Conservation (phyloP, 2,888 invertebrate species). For the Hypsopygia costalis region DNA sequence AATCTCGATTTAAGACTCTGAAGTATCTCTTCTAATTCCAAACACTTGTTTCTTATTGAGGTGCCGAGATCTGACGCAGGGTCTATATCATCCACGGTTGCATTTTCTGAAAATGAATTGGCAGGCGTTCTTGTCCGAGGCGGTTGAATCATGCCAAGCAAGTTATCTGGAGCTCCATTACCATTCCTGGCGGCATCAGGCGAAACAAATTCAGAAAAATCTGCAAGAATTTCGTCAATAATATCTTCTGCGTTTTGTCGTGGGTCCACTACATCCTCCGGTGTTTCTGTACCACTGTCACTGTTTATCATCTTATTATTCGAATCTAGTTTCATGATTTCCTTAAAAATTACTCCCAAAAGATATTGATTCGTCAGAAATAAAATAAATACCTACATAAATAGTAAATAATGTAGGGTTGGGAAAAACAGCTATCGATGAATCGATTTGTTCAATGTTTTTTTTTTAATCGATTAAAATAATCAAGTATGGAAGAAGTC, state of each 20-base stretch:
- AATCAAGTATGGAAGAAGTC: too few species aligned
- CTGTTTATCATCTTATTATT: constrained; percentile 74
- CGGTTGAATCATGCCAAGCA: constrained; percentile 67
- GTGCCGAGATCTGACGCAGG: constrained; percentile 72
- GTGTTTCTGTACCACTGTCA: constrained; percentile 60
- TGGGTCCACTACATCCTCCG: constrained; percentile 66
- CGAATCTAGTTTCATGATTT: constrained; percentile 72
- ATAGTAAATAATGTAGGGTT: constrained; percentile 12
- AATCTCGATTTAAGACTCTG: constrained; percentile 73
- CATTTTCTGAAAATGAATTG: constrained; percentile 67
- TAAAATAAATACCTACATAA: constrained; percentile 5
- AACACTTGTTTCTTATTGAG: constrained; percentile 72
- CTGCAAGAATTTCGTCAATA: constrained; percentile 72
- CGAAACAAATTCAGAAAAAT: constrained; percentile 65
- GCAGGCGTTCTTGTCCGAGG: constrained; percentile 69
- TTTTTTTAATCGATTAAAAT: too few species aligned
- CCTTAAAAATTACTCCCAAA: constrained; percentile 15
- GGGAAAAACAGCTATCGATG: too few species aligned
- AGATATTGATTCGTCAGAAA: constrained; percentile 38
- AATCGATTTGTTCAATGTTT: too few species aligned
- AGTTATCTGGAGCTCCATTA: constrained; percentile 56
- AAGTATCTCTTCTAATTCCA: constrained; percentile 73
- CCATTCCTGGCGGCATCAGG: constrained; percentile 53
- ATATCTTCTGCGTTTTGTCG: constrained; percentile 73
- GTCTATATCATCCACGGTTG: constrained; percentile 71